Base-by-base conservation (phyloP, 37 sponge, comb jelly and placozoan species). In the Beroe forskalii region DNA sequence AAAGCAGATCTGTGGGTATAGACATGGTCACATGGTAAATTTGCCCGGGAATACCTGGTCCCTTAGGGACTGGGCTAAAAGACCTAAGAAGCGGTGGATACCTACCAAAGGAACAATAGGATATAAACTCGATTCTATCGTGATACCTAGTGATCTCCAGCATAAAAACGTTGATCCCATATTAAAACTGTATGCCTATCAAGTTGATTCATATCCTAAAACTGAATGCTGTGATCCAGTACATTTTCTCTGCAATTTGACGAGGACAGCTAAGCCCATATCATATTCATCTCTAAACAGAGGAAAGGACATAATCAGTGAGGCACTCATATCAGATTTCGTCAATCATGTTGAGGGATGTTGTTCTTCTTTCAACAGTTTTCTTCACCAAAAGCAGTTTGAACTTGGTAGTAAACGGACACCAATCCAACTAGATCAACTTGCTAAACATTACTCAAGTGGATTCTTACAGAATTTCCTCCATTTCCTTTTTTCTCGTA, bases 21-120 rank as follows among this genome's bases (percentile, higher is more conserved):
- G 75, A 30, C 75, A 72, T 33, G 75, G 75, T 38, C 75, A 72
- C 75, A 72, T 72, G 75, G 75, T 72, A 3, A 72, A 72, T 1
- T 20, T 72, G 1, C 37, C 23, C 2, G 75, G 75, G 31, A 37
- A 33, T 39, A 72, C 31, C 8, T 72, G 75, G 75, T 36, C 23
- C 37, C 23, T 39, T 72, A 4, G 40, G 14, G 75, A 33, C 9
- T 33, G 75, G 37, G n/a, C n/a, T n/a, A 2, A 3, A 3, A 72
- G 40, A 20, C 31, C 31, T 19, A 3, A 28, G 6, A 14, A 72
- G 30, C 4, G 22, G 1, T 72, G 75, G 75, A 33, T 8, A 3
- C 37, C 37, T 8, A 8, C 25, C 20, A 72, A 72, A 20, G 75
- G 75, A 33, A 72, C 75, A 33, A 38, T 36, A 4, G 2, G 12